These are phyloP conservation scores for Ictalurus punctatus DNA, from an alignment of 2,113 vertebrate species.

Conservation along the genomic window DNA sequence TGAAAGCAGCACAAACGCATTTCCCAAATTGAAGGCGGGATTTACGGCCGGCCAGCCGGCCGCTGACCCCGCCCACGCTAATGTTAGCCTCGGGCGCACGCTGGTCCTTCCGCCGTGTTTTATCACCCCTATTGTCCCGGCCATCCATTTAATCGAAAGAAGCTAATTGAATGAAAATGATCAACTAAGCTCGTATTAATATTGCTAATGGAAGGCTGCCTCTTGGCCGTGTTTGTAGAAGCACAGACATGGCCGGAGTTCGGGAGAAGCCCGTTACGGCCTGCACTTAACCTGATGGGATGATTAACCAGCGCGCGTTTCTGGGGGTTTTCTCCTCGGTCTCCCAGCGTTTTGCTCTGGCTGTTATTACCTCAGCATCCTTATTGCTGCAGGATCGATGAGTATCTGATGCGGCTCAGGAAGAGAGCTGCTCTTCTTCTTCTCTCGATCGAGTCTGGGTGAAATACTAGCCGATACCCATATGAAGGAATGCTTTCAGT, in stretches of 20 bases:
- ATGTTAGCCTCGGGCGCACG: slow-evolving; percentile 94
- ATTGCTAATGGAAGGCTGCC: slow-evolving; percentile 99
- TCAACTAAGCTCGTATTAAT: slow-evolving; percentile 99
- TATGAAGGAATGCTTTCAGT: neutral
- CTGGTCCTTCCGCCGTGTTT: slow-evolving; percentile 90
- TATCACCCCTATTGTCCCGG: slow-evolving; percentile 99
- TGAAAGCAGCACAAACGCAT: slow-evolving; percentile 94
- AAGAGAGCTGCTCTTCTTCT: neutral
- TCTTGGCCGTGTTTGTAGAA: slow-evolving; percentile 98
- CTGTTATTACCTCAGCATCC: slow-evolving; percentile 67
- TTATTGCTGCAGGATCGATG: slow-evolving; percentile 63
- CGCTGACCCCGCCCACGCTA: slow-evolving; percentile 90
- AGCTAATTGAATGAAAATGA: slow-evolving; percentile 99
- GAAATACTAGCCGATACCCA: neutral
- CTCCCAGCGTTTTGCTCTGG: slow-evolving; percentile 94
- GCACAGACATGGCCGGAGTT: slow-evolving; percentile 93
- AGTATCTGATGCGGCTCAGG: slow-evolving; percentile 14
- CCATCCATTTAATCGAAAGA: slow-evolving; percentile 99
- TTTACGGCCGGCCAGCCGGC: slow-evolving; percentile 93
- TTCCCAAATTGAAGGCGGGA: slow-evolving; percentile 97
- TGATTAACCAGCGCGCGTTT: slow-evolving; percentile 98
- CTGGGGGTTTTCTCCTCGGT: slow-evolving; percentile 77
- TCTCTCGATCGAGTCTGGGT: no score
- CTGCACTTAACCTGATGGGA: slow-evolving; percentile 99
- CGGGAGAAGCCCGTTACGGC: slow-evolving; percentile 97